Evolutionary conservation across 2,797 vertebrate genomes (phyloP).

Genomic region (Petrocephalus schoutedeni): DNA sequence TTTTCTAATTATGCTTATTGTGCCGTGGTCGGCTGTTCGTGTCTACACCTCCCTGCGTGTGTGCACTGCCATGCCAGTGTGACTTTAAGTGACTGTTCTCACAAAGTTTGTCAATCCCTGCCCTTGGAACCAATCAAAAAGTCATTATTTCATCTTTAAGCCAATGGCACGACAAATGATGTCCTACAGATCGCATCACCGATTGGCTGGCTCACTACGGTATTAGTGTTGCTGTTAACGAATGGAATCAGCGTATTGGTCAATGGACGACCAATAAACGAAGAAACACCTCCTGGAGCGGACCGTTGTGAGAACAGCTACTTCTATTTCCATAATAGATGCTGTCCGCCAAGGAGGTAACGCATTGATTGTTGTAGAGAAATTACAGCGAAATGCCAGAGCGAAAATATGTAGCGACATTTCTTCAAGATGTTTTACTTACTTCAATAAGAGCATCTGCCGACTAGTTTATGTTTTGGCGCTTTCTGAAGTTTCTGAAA

Average conservation of each 20-base stretch:
- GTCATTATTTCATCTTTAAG: conserved; percentile 5
- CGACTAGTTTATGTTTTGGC: background rate
- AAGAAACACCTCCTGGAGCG: conserved; percentile 31
- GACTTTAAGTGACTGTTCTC: conserved; percentile 6
- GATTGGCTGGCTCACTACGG: conserved; percentile 3
- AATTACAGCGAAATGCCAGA: background rate
- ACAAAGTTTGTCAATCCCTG: conserved; percentile 13
- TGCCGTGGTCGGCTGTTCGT: background rate
- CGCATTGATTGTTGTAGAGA: conserved; percentile 13
- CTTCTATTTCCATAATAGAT: conserved; percentile 19
- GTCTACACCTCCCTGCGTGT: conserved; percentile 13
- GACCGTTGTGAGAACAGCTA: conserved; percentile 53
- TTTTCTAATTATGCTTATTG: background rate
- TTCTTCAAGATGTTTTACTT: conserved; percentile 21
- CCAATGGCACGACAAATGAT: conserved; percentile 13
- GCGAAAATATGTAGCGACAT: conserved; percentile 17
- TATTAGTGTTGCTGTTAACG: background rate
- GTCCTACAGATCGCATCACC: background rate
- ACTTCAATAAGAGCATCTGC: conserved; percentile 6
- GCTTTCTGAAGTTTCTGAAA: background rate
- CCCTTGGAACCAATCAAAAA: conserved; percentile 22
- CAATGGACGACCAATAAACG: conserved; percentile 16
- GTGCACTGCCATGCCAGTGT: background rate
- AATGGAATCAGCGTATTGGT: conserved; percentile 19
- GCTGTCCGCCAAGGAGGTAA: conserved; percentile 15